These are phyloP conservation scores for Spicauda simplicius DNA, from an alignment of 2,888 invertebrate species.

Conservation along the genomic window DNA sequence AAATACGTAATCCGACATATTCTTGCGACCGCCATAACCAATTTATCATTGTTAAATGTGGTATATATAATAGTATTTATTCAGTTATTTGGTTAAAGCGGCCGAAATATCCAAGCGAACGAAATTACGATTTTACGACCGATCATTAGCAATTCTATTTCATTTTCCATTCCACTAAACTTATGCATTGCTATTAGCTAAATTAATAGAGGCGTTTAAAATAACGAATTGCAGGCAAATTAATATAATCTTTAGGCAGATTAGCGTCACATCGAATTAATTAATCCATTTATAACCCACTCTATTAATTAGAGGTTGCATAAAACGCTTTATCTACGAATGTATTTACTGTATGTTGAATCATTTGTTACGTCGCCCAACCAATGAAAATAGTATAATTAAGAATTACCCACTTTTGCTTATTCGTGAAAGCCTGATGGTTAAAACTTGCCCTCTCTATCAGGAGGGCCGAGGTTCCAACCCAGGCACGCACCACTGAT, in stretches of 20 bases:
- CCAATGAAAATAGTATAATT: neutral
- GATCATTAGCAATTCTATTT: slow-evolving; percentile 30
- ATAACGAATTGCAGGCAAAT: slow-evolving; percentile 26
- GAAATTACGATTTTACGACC: slow-evolving; percentile 26
- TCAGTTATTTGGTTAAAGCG: neutral
- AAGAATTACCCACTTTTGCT: neutral
- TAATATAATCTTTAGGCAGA: slow-evolving; percentile 22
- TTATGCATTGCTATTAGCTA: slow-evolving; percentile 31
- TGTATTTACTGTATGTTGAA: neutral
- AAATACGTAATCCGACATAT: no score
- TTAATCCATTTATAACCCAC: neutral
- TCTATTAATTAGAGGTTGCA: slow-evolving; percentile 16
- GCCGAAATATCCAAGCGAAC: slow-evolving; percentile 8
- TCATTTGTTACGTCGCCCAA: neutral
- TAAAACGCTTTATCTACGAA: neutral
- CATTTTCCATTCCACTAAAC: slow-evolving; percentile 33
- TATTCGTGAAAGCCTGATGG: no score
- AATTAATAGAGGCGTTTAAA: slow-evolving; percentile 34
- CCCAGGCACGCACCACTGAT: no score
- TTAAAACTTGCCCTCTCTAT: no score
- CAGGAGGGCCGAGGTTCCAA: no score
- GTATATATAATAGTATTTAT: neutral
- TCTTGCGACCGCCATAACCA: no score
- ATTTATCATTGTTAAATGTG: neutral
- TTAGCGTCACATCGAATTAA: slow-evolving; percentile 10